Evolutionary conservation across 64 coral and sea anemone genomes (phyloP), one percentile per base, ranked within the genome.

Genomic region (Montipora cactus): DNA sequence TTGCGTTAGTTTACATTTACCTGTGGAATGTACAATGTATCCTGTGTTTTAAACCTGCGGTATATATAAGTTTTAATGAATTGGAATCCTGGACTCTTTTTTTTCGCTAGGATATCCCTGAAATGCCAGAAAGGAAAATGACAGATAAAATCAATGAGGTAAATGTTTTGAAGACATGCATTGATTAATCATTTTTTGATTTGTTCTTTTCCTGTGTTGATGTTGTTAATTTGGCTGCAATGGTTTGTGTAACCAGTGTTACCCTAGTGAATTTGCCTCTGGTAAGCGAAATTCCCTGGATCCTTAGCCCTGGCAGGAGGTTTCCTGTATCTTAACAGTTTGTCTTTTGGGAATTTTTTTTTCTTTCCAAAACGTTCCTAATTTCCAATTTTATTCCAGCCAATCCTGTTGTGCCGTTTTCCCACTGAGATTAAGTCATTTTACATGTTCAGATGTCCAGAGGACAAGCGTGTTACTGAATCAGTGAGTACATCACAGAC

Each of bases 71-170:
- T 55, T 55, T 55, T 10, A 55, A 37, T 37, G 37, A 10, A 10
- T 55, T 55, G 5, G 0, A 55, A 55, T 55, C 52, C 0, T 5
- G 6, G 10, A 55, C 3, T 19, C 14, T 18, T 81, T 4, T 72
- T n/a, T 61, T 6, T 50, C 72, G 81, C 37, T 16, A 99, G 98
- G 98, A 99, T 67, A 99, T 99, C 74, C 98, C 98, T 8, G 98
- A 99, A 85, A 94, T 96, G 91, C 98, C 98, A 8, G 98, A 99
- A 28, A 76, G 98, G 53, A 99, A 99, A 94, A 99, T 99, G 98
- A 99, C 98, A 49, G 98, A 99, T 80, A 92, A 99, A 79, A 99
- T 99, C 21, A 95, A 96, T 8, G 98, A 99, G 98, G 98, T 99
- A 89, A 0, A 23, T 59, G 21, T 79, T 10, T 91, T 2, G 48